Conservation (phyloP, 2,113 vertebrate species). For the Chlorodrepanis virens region DNA sequence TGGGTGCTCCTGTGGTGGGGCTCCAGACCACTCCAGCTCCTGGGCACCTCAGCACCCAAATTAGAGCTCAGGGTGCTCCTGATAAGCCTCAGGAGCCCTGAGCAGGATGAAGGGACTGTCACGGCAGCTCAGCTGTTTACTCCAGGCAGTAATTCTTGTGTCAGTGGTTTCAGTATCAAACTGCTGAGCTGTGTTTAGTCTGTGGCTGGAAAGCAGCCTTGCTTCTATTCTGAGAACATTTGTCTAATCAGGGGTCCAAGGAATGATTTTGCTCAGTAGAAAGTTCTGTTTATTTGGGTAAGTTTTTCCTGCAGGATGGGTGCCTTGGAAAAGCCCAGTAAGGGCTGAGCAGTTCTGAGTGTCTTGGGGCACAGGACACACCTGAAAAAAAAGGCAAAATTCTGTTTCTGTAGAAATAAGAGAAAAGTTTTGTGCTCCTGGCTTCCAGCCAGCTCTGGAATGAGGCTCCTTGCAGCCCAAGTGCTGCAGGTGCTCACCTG, state of each 20-base stretch:
- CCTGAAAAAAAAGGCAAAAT: neutral
- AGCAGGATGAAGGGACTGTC: neutral
- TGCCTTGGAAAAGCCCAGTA: neutral
- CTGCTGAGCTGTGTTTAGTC: constrained; percentile 48
- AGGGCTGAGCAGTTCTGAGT: neutral
- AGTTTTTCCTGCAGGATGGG: neutral
- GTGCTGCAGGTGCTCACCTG: neutral
- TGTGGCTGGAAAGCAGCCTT: constrained; percentile 10
- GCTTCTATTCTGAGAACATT: constrained; percentile 45
- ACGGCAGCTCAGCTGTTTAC: neutral
- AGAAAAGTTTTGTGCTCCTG: neutral
- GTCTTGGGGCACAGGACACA: neutral
- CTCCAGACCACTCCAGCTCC: neutral
- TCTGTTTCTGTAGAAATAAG: neutral
- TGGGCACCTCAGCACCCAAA: neutral
- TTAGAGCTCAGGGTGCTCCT: neutral
- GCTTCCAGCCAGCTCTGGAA: neutral
- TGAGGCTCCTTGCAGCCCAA: neutral
- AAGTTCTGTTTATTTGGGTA: constrained; percentile 9
- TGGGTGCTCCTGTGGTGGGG: rapidly evolving
- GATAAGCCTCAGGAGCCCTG: neutral
- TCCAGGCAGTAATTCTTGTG: neutral
- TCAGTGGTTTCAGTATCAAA: neutral
- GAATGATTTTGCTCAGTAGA: neutral
- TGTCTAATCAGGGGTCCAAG: neutral